Base-by-base conservation (phyloP, 2,797 vertebrate genomes). In the Carduelis carduelis region DNA sequence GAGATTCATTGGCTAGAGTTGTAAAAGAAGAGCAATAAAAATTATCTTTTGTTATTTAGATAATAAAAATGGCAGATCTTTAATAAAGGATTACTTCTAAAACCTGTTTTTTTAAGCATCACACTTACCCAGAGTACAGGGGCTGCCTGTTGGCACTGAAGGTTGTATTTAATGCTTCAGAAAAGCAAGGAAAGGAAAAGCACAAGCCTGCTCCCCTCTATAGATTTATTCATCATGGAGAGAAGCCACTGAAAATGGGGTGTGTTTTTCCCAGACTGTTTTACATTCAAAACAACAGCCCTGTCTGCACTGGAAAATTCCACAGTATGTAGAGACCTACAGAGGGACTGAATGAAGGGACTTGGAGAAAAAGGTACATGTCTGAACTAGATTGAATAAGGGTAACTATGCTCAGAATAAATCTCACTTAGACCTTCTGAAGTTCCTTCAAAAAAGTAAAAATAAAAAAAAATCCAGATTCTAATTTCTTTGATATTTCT, bases 281-380 rank as follows among this genome's bases (percentile, higher is more conserved):
- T 96, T 87, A 84, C 47, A 84, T 90, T 96, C 91, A 94, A 96
- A 97, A 96, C 94, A 96, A 95, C 87, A 94, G 80, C 69, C 12
- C 63, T 90, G 71, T 75, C 89, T 91, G 61, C 87, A 76, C 57
- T 95, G 94, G 95, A 96, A 96, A 95, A 96, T 93, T 96, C 95
- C 95, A 93, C 89, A 66, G 15, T 76, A 52, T 74, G 47, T 90
- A 61, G 59, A 83, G 79, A 91, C 41, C 82, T 90, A 78, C 56
- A 83, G 69, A 86, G 72, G 20, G 61, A 88, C 47, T 66, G 76
- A 86, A 71, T 0, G 43, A 95, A 86, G 47, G 24, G 43, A 85
- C 35, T 26, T 70, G 46, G 49, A 83, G 65, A 39, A 85, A 91
- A 77, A 89, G 49, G 13, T 80, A n/a, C n/a, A 20, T 49, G 63